Base-by-base conservation (phyloP, 1,140 invertebrate genomes). In the Tetramorium simillimum region DNA sequence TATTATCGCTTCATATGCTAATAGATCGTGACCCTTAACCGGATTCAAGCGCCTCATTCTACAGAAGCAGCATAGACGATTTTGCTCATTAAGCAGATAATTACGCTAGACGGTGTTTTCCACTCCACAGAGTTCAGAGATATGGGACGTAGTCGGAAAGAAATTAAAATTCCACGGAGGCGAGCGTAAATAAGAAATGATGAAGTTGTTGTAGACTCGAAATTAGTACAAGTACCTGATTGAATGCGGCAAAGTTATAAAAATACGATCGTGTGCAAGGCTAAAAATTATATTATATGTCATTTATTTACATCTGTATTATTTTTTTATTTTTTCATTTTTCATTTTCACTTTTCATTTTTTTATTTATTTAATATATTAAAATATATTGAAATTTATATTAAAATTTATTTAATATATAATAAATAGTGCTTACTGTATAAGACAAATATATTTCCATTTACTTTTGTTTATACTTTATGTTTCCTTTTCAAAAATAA, bases 1-100 rank as follows among this genome's bases (percentile, higher is more conserved):
- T 58, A 21, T 58, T 58, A 21, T 73, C 10, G 33, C 18, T 24
- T 40, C n/a, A 21, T 37, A 58, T 43, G 40, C 40, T 40, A 46
- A 62, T 46, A 77, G 56, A 60, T 43, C 56, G 7, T 62, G 33
- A 76, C 56, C 40, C 21, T 62, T 43, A 77, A 77, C 16, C 40
- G 16, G 75, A 77, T 62, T 9, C 21, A 60, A 62, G 40, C 58
- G 7, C 16, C 37, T 40, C 21, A 1, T 16, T 18, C 18, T n/a
- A 7, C 0, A 69, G 6, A 77, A 43, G 18, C 49, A 37, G 46
- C 21, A 18, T 2, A 46, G n/a, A 21, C 14, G 3, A 12, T 72
- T 51, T 76, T 33, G n/a, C n/a, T 58, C n/a, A 56, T 28, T 76
- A 43, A 24, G 21, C 56, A 46, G 14, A 60, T 62, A 62, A 62